Evolutionary conservation across 2,888 invertebrate genomes (phyloP), one percentile per base, ranked within the genome.

Genomic region (Orthonychiurus folsomi): DNA sequence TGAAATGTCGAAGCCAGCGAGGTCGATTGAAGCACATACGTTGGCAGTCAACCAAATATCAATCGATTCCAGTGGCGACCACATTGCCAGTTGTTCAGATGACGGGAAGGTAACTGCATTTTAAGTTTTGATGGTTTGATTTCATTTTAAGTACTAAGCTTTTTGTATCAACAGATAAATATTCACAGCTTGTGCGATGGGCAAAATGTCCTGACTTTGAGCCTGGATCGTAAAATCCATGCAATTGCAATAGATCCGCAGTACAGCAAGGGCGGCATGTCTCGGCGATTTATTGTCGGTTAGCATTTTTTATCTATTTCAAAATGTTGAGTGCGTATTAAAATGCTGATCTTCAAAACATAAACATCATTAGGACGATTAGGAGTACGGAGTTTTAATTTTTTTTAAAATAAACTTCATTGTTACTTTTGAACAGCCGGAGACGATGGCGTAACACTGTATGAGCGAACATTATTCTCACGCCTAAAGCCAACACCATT

Each of bases 41-140:
- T 88, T 93, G 1, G 88, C 93, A 12, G 93, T 99, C 0, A 95
- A 96, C 79, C 89, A 89, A 75, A 91, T 99, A 70, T 92, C 93
- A 54, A 90, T 99, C 66, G 97, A 99, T 76, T 79, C 83, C 25
- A 89, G 87, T 74, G 97, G 95, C n/a, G 94, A 95, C 76, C 90
- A 88, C 76, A 85, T 97, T 26, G 93, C 92, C 0, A 89, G 90
- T 57, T 93, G 93, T 76, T 91, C 92, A 0, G 91, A 93, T 76
- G 93, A 93, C 77, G 92, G 92, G 60, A 87, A 86, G 75, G 88
- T 86, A 73, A 70, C 70, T 54, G 1, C n/a, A 18, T 12, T 26
- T n/a, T n/a, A n/a, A n/a, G n/a, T n/a, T n/a, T 5, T 20, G 18
- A 12, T 53, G 9, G 9, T 9, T 60, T 21, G 5, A 53, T 20